Evolutionary conservation across 2,113 vertebrate genomes (phyloP), one percentile per base, ranked within the genome.

Genomic region (Bujurquina vittata): DNA sequence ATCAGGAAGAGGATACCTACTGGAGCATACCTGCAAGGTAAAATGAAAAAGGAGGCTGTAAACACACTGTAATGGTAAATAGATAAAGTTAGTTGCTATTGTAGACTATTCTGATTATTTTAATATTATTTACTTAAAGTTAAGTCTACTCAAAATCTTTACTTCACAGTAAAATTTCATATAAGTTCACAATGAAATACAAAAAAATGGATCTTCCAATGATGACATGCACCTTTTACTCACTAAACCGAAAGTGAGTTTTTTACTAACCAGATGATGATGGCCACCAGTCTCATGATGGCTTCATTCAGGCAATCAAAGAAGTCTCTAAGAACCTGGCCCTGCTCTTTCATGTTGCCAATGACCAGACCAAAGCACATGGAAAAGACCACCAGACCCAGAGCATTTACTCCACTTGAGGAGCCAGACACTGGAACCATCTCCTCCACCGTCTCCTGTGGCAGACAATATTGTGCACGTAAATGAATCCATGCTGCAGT

Each of bases 291-390:
- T 88, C 96, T 95, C 97, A 99, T 97, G 93, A 99, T 99, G 89
- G 98, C 98, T 92, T 99, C 97, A 84, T 99, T 99, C 93, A 99
- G 96, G 92, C 97, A 96, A 94, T 98, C 96, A 72, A 99, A 99
- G 94, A 99, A 98, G 85, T 99, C 97, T 89, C 95, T 95, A 78
- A 99, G 95, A 62, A 96, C 95, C 67, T 96, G 96, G 59, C 98
- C 98, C 91, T 97, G 97, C 92, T 98, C 96, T 89, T 98, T 98
- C 98, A 99, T 98, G 94, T 95, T 97, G 18, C 98, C 98, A 35
- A 99, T 97, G 90, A 99, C 96, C 92, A 99, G 93, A 79, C 98
- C 98, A 2, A 99, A 98, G 94, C 96, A 97, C 94, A 99, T 97
- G 87, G 98, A 99, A 95, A 99, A 99, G 79, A 98, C 97, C 87